Conservation (phyloP, 1,140 invertebrate species). For the Ceratosolen fusciceps region DNA sequence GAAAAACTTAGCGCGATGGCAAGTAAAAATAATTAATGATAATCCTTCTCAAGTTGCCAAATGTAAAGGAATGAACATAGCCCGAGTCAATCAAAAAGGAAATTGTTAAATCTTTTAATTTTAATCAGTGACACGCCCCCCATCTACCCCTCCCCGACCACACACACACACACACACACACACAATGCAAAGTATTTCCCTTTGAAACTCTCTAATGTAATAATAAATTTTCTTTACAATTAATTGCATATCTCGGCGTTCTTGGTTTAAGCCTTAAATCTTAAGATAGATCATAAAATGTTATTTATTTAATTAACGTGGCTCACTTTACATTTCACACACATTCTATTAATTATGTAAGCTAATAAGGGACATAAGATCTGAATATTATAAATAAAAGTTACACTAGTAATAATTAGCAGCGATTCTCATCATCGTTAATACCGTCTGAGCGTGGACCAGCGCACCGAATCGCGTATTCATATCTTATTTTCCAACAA, state of each 20-base stretch:
- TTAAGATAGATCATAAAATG: neutral
- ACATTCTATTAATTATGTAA: slow-evolving; percentile 59
- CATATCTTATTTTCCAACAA: slow-evolving; percentile 23
- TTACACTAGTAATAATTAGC: slow-evolving; percentile 15
- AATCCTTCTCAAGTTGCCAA: slow-evolving; percentile 25
- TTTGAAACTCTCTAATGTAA: neutral
- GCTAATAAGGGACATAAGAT: slow-evolving; percentile 13
- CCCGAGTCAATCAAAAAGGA: slow-evolving; percentile 1
- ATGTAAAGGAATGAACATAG: neutral
- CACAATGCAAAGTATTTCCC: no score
- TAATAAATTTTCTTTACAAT: neutral
- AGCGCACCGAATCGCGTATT: slow-evolving; percentile 32
- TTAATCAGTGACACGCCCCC: no score
- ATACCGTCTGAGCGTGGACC: slow-evolving; percentile 14
- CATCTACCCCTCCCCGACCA: no score
- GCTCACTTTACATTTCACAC: no score
- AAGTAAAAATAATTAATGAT: slow-evolving; percentile 5
- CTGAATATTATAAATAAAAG: slow-evolving; percentile 22
- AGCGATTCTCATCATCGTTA: slow-evolving; percentile 23
- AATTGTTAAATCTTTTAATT: neutral
- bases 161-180: no score
- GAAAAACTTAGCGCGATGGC: neutral
- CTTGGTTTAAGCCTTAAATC: neutral
- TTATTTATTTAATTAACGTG: neutral
- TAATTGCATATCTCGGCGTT: no score